Conservation (phyloP, 2,113 vertebrate species). For the Cinclus cinclus region DNA sequence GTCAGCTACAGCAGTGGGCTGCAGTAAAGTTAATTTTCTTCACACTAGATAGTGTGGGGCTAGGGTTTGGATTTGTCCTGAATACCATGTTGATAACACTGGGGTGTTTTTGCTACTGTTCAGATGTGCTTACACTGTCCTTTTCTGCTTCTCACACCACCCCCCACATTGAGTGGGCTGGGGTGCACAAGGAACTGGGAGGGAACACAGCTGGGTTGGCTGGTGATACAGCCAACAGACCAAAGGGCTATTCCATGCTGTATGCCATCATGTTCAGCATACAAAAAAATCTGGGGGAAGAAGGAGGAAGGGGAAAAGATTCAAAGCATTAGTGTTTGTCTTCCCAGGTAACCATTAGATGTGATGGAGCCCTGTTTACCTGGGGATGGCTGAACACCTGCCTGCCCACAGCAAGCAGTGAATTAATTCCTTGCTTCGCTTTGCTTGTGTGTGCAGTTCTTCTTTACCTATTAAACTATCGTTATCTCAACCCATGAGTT, state of each 20-base stretch:
- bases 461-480: not conserved
- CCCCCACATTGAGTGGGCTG: not conserved
- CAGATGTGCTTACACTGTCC: not conserved
- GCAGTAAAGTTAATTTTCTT: not conserved
- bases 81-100: not conserved
- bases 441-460: not conserved
- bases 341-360: not conserved
- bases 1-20: not conserved
- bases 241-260: not conserved
- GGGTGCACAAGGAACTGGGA: not conserved
- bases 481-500: not conserved
- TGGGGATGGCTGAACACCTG: not conserved
- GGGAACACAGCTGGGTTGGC: not conserved
- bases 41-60: not conserved
- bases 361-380: not conserved
- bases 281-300: not conserved
- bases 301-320: not conserved
- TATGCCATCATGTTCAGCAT: not conserved
- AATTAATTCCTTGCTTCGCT: not conserved
- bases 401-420: not conserved
- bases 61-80: not conserved
- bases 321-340: not conserved
- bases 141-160: not conserved
- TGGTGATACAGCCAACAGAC: not conserved
- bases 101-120: not conserved